Conservation (phyloP, 2,113 vertebrate genomes). For the Marcusenius ussheri region DNA sequence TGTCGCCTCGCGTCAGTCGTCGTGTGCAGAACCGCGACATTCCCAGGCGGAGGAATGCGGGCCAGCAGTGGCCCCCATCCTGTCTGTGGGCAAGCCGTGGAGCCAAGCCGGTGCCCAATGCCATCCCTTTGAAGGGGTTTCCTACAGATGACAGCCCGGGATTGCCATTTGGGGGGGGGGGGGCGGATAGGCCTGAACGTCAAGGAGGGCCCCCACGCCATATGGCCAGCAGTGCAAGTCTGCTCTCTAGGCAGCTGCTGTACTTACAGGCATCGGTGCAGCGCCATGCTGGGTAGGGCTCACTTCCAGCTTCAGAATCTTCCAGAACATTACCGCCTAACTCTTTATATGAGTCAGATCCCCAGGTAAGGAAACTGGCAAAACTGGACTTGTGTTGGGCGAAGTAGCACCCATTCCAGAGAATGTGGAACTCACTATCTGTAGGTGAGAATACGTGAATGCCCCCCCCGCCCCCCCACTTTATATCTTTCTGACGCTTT, state of each 20-base stretch:
- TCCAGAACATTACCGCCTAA: neutral
- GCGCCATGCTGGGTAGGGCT: neutral
- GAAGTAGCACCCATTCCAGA: neutral
- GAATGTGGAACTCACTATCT: neutral
- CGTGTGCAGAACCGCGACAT: constrained; percentile 48
- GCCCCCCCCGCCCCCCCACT: neutral
- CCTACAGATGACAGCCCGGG: neutral
- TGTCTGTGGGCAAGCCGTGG: neutral
- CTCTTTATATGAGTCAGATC: neutral
- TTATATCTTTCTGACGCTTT: neutral
- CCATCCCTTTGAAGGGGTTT: constrained; percentile 3
- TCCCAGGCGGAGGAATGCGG: constrained; percentile 41
- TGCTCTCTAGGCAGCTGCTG: neutral
- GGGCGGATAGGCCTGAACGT: neutral
- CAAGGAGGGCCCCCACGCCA: neutral
- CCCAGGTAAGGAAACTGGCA: neutral
- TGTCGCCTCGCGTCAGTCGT: constrained; percentile 73
- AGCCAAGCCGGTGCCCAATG: neutral
- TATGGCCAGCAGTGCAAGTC: neutral
- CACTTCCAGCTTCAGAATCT: neutral
- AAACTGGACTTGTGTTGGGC: neutral
- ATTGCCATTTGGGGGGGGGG: neutral
- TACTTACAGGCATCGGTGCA: neutral
- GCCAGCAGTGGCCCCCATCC: neutral
- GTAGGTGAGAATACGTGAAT: neutral